Base-by-base conservation (phyloP, 2,888 invertebrate species). In the Ophion costatus region DNA sequence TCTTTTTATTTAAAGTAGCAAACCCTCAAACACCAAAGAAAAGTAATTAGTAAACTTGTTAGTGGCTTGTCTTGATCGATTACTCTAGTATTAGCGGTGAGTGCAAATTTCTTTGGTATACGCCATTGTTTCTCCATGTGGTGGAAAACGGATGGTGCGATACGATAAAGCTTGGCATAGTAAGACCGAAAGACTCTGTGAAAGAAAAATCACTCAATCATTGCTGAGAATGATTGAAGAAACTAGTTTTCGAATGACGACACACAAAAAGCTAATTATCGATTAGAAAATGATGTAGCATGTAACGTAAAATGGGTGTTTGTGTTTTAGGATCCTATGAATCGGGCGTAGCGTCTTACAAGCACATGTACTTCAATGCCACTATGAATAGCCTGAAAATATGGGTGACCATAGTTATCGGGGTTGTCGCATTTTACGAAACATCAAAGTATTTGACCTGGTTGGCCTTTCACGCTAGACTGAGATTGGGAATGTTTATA, bases 341-440 rank as follows among this genome's bases (percentile, higher is more conserved):
- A 92, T 95, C 95, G 38, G 96, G 96, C n/a, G 94, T 96, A 84
- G 96, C 96, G 61, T 95, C 95, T 29, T 96, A 96, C 90, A 96
- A 96, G 90, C 96, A 96, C 91, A 95, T 96, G 93, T 96, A 96
- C 92, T 96, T 96, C 92, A 96, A 96, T 92, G 95, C 96, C 64
- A 96, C 96, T 17, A 93, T 94, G 64, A 96, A 96, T 88, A 95
- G 95, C 42, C 93, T 96, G 86, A 96, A 96, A 94, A 96, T 96
- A 92, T 96, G 96, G 96, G 92, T 95, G 45, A 90, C 95, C 24
- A 95, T 96, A 1, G 95, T 96, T 5, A 89, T 95, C 71, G 95
- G 95, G 22, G 94, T 96, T 42, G 94, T 96, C 78, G 93, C 94
- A 14, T 94, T 96, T 57, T 96, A 96, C 90, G 96, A 96, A 92